phyloP scores from a whole-genome alignment of 2,797 vertebrate genomes.

The Scarus forsteni region DNA sequence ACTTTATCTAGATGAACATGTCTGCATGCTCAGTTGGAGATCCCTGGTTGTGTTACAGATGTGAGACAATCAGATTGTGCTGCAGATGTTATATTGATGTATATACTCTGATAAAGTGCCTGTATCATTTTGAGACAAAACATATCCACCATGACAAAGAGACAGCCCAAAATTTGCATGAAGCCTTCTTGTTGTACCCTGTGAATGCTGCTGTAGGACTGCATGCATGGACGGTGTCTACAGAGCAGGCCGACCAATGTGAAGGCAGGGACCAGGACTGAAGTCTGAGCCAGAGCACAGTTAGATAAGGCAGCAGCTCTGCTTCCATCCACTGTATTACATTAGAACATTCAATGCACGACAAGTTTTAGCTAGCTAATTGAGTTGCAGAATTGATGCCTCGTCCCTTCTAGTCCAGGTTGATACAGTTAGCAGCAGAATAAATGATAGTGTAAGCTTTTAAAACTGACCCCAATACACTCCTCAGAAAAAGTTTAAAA shows the following conservation, averaged over 20 bases:
- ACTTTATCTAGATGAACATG: constrained; percentile 11
- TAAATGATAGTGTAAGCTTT: no score
- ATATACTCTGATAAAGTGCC: constrained; percentile 65
- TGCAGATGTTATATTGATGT: constrained; percentile 40
- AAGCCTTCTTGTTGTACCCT: constrained; percentile 47
- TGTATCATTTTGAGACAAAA: constrained; percentile 55
- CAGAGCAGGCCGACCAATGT: constrained; percentile 1
- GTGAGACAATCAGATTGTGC: constrained; percentile 51
- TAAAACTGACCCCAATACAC: no score
- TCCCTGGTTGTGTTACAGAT: constrained; percentile 42
- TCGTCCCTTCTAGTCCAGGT: no score
- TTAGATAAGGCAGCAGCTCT: background rate
- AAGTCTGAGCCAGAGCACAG: constrained; percentile 4
- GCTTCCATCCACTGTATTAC: no score
- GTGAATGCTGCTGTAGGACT: constrained; percentile 55
- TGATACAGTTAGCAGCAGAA: no score
- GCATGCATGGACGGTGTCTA: constrained; percentile 45
- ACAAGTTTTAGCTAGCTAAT: no score
- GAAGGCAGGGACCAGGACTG: constrained; percentile 35
- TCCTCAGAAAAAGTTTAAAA: no score
- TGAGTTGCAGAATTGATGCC: no score
- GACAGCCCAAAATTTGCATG: constrained; percentile 57
- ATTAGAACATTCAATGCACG: no score
- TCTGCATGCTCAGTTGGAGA: constrained; percentile 62
- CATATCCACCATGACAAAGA: constrained; percentile 25